Base-by-base conservation (phyloP, 1,140 invertebrate genomes). In the Hormaphis cornu region DNA sequence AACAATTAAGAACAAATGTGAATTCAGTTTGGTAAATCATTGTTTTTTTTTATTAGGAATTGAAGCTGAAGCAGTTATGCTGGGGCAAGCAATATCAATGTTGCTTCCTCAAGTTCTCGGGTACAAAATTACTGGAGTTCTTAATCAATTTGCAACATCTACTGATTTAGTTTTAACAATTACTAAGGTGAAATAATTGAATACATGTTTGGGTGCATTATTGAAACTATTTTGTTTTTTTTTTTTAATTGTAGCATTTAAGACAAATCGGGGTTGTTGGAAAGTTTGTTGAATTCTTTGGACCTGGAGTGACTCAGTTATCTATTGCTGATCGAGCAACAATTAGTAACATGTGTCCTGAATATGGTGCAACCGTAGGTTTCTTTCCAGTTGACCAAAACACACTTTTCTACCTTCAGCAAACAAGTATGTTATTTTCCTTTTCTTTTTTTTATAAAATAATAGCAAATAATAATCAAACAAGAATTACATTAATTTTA, bases 251-350 rank as follows among this genome's bases (percentile, higher is more conserved):
- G 2, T 75, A 94, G 90, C 89, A 97, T 80, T 82, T 98, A 61
- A 83, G 95, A 33, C 88, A 93, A 77, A 76, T 97, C 52, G 96
- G 96, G 56, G 95, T 98, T 26, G 96, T 98, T 50, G 95, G 94
- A 48, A 98, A 98, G 77, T 99, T 98, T 81, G 95, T 98, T 2
- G 96, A 98, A 81, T 99, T 99, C 80, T 98, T 91, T 78, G 97
- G 97, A 0, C 87, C 92, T 0, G 95, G 96, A 8, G 92, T 98
- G 10, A 77, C 85, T 1, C 85, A 89, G 70, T 79, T 99, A 1
- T 95, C 91, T 52, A 94, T 99, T 59, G 95, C 96, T 3, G 97
- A 98, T 80, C 79, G 97, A 71, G 95, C 88, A 71, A 97, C 85
- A 37, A 96, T 92, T 76, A 94, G 86, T 37, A 98, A 98, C 80